Base-by-base conservation (phyloP, 2,888 invertebrate species). In the Aphodius granarius region DNA sequence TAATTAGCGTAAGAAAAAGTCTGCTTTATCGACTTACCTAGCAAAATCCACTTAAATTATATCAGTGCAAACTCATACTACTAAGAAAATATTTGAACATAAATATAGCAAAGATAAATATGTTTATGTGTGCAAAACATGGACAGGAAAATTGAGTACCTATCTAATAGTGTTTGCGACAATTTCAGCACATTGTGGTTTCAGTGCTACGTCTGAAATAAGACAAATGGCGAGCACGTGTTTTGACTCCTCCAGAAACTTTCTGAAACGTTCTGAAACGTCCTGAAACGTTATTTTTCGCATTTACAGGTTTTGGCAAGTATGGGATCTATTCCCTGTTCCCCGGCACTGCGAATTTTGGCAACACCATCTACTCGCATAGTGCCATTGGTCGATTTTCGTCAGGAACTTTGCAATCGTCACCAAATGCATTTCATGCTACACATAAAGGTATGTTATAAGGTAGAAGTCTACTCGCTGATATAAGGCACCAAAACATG, bases 291-390 rank as follows among this genome's bases (percentile, higher is more conserved):
- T n/a, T n/a, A 43, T 63, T 78, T 78, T 75, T 73, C 68, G 81
- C 80, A 80, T 80, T 87, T 86, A 72, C 89, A 92, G 92, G 92
- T 88, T 91, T 91, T 85, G 89, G 90, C 84, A 90, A 93, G 81
- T 93, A 92, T 86, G 93, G 92, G 80, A 89, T 93, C 79, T 93
- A 93, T 86, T 93, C 93, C 81, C 88, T 93, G 86, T 93, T 93
- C 87, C 92, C 91, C 76, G 87, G 86, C 9, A 84, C 84, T 17
- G 85, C 87, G 80, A 87, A 85, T 83, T 88, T 87, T 77, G 87
- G 87, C 71, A 87, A 86, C 78, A 86, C 87, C 76, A 82, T 87
- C 78, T 88, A 88, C 80, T 86, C 87, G 64, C 88, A 88, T 81
- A 79, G 84, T 71, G 85, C 86, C 23, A 85, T 87, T 79, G 86